phyloP scores from a whole-genome alignment of 1,140 invertebrate species.

The Brachionus koreanus region DNA sequence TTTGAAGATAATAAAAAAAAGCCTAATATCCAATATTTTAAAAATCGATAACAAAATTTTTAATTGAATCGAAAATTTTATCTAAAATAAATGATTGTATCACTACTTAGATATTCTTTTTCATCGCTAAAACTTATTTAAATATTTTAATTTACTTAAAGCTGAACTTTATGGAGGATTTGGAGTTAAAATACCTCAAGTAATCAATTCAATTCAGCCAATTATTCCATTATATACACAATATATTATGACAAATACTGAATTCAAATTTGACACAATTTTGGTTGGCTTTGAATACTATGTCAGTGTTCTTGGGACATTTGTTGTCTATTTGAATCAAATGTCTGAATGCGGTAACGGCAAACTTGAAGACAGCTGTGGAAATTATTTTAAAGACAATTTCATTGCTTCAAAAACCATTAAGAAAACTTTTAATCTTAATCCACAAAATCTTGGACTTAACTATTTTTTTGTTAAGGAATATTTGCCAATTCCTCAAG shows the following conservation, averaged over 20 bases:
- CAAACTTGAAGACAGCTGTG: not conserved
- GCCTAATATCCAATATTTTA: too few relatives aligned
- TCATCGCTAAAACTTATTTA: too few relatives aligned
- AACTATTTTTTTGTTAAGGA: not conserved
- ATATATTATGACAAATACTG: not conserved
- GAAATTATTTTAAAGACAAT: not conserved
- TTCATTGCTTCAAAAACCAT: too few relatives aligned
- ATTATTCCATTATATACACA: not conserved
- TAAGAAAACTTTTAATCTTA: not conserved
- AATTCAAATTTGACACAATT: not conserved
- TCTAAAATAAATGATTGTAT: too few relatives aligned
- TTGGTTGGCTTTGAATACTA: not conserved
- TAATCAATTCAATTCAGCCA: not conserved
- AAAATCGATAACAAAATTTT: too few relatives aligned
- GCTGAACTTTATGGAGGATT: not conserved
- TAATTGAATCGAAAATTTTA: too few relatives aligned
- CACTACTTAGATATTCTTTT: too few relatives aligned
- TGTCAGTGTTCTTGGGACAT: not conserved
- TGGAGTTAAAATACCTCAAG: not conserved
- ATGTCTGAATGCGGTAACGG: not conserved
- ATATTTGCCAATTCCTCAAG: not conserved
- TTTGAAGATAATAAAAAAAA: too few relatives aligned
- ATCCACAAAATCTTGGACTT: not conserved
- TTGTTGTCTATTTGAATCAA: not conserved
- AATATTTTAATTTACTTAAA: not conserved